Evolutionary conservation across 2,888 invertebrate species (phyloP).

Genomic region (Ceratothoa steindachneri): DNA sequence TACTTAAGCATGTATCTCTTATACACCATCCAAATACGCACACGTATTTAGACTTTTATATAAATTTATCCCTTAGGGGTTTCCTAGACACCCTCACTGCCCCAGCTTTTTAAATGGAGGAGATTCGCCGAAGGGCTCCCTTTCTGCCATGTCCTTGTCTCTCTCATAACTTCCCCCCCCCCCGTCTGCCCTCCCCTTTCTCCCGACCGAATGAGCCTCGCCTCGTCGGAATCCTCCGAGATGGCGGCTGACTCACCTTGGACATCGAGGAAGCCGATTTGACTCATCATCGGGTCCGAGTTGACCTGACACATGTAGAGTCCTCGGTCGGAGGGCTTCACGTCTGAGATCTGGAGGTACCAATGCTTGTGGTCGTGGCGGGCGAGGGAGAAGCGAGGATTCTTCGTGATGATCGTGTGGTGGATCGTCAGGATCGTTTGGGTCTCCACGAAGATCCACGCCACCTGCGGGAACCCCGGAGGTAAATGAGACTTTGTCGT

Average conservation of each 20-base stretch:
- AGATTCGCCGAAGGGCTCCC: no score
- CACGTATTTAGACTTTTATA: no score
- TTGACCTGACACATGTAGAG: conserved; percentile 45
- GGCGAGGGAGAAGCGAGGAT: conserved; percentile 37
- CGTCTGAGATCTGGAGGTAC: conserved; percentile 41
- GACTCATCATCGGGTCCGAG: conserved; percentile 44
- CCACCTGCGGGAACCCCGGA: conserved; percentile 32
- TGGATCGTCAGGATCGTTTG: conserved; percentile 46
- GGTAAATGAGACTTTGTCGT: no score
- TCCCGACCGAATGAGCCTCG: neutral
- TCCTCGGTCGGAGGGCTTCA: conserved; percentile 34
- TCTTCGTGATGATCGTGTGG: conserved; percentile 46
- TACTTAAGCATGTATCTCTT: no score
- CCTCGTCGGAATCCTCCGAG: no score
- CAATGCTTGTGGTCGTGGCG: conserved; percentile 45
- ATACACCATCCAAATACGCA: no score
- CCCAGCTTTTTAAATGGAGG: no score
- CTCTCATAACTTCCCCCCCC: no score
- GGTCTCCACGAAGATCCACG: conserved; percentile 47
- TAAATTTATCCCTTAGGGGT: no score
- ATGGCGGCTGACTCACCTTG: conserved; percentile 41
- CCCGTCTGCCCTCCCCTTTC: neutral
- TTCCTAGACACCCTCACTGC: no score
- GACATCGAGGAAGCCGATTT: conserved; percentile 35
- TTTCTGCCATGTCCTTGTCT: no score